Base-by-base conservation (phyloP, 2,888 invertebrate species). In the Drosophila seclusa region DNA sequence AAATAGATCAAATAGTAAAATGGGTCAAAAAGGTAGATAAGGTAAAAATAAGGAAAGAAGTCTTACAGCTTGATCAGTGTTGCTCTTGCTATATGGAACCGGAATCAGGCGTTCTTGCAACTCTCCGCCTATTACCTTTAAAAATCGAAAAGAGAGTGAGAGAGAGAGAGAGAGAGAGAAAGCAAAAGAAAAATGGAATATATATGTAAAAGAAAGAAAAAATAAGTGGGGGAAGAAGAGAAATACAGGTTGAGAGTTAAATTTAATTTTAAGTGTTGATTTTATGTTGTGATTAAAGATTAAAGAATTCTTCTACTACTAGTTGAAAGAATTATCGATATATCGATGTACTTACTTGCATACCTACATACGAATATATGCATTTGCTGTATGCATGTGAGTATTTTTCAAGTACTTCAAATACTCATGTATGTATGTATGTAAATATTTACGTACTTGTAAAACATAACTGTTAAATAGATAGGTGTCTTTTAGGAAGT, bases 31-130 rank as follows among this genome's bases (percentile, higher is more conserved):
- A 16, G 16, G 24, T 21, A 45, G 45, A 45, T 45, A 16, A 18
- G 24, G 24, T 45, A 16, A 77, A 80, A 80, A 60, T 63, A 21
- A 68, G 50, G 78, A 78, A 65, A 75, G 80, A 65, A 75, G 85
- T 95, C 99, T 99, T 99, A 99, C 99, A 98, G 98, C 98, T 97
- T 99, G 99, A 96, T 99, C 99, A 95, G 98, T 99, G 95, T 98
- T 98, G 95, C 98, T 98, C 97, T 98, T 98, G 98, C 98, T 98
- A 97, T 98, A 98, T 95, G 98, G 99, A 95, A 99, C 98, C 95
- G 99, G 98, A 95, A 99, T 98, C 97, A 99, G 97, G 95, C 98
- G 98, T 96, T 98, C 98, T 96, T 98, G 98, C 96, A 98, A 98
- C 96, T 98, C 98, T 95, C 99, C 99, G 97, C 98, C 98, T 97